Evolutionary conservation across 2,113 vertebrate genomes (phyloP).

Genomic region (Leptocoma aspasia): DNA sequence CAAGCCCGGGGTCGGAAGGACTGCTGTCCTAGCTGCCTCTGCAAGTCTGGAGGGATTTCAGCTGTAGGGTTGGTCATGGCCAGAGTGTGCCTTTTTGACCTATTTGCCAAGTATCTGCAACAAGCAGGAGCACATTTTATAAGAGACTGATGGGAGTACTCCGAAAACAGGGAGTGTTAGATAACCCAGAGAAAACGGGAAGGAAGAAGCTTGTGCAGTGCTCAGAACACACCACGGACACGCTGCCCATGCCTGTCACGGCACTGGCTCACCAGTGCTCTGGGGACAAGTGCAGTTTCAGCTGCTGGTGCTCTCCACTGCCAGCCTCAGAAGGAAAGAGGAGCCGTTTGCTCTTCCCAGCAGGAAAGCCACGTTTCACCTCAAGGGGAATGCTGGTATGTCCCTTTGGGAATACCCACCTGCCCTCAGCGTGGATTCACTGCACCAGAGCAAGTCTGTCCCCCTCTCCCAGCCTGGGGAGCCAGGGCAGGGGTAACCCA

Average conservation of each 20-base stretch:
- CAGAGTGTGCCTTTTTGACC: conserved; percentile 99
- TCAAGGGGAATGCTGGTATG: background rate
- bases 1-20: conserved; percentile 93
- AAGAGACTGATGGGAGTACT: conserved; percentile 66
- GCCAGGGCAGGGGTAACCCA: background rate
- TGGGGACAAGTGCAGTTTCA: background rate
- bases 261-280: background rate
- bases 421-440: rapidly evolving
- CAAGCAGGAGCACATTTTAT: conserved; percentile 80
- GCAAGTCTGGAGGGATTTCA: conserved; percentile 92
- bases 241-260: background rate
- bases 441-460: background rate
- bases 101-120: conserved; percentile 99
- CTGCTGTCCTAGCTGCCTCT: conserved; percentile 89
- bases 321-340: background rate
- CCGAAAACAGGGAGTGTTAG: conserved; percentile 68
- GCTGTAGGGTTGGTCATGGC: conserved; percentile 90
- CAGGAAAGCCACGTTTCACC: background rate
- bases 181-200: background rate
- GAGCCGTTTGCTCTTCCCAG: background rate
- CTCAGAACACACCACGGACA: background rate
- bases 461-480: background rate
- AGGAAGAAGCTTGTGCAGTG: conserved; percentile 32
- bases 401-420: background rate
- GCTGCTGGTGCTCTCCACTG: background rate